Percentiles rank a stretch among this genome's conserved stretches.
Evolutionary conservation across 2,113 vertebrate genomes (phyloP).

Genomic region (Aplodontia rufa): DNA sequence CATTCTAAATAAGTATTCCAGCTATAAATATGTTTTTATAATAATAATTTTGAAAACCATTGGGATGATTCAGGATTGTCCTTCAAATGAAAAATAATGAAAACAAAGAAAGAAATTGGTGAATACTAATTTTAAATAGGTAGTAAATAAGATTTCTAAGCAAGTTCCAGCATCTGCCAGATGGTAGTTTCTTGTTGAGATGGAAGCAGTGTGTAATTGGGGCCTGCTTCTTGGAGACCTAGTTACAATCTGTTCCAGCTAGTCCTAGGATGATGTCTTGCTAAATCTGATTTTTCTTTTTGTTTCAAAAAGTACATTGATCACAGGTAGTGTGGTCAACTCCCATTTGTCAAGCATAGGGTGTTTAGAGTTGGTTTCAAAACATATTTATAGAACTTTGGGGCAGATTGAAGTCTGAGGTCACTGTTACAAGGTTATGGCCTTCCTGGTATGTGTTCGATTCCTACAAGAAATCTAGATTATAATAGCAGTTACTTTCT

Average conservation of each 20-base stretch:
- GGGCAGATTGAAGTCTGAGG: background rate
- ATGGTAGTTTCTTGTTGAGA: background rate
- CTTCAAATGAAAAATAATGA: background rate
- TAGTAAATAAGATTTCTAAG: background rate
- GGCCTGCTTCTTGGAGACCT: background rate
- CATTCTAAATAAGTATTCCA: conserved; percentile 18
- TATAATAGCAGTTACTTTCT: background rate
- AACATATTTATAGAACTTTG: background rate
- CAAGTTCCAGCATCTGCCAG: too few species aligned
- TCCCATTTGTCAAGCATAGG: background rate
- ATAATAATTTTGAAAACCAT: conserved; percentile 39
- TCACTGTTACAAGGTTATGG: background rate
- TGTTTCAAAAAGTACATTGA: background rate
- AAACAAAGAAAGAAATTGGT: background rate
- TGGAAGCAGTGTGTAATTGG: background rate
- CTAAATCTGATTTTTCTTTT: background rate
- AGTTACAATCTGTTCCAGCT: background rate
- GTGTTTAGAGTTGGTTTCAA: background rate
- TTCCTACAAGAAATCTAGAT: background rate
- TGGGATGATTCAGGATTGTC: background rate
- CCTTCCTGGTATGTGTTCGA: background rate
- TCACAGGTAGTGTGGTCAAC: background rate
- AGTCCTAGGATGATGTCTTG: background rate
- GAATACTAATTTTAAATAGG: background rate
- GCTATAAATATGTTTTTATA: background rate